Percentiles rank a stretch among this genome's conserved stretches.
These are phyloP conservation scores for Argyra leucocephala DNA, from an alignment of 2,888 invertebrate species.

Conservation along the genomic window DNA sequence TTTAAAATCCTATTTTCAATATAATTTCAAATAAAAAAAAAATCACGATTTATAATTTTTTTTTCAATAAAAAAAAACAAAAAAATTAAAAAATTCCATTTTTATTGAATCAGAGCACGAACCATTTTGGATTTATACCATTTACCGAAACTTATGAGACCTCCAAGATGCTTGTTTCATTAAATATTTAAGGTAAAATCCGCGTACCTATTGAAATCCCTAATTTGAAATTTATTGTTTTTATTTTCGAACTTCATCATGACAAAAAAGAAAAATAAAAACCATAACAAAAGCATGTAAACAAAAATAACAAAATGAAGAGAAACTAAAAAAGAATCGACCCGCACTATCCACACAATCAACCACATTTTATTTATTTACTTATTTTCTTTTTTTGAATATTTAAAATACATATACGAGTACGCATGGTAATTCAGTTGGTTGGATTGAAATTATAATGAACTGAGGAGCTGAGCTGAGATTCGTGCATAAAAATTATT, in stretches of 20 bases:
- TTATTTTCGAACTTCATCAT: no score
- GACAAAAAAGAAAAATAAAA: not conserved
- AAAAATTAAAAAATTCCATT: not conserved
- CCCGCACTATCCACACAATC: constrained; percentile 1
- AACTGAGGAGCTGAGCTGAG: no score
- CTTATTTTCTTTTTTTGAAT: no score
- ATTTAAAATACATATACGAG: no score
- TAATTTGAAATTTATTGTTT: not conserved
- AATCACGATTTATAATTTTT: no score
- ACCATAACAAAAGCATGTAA: not conserved
- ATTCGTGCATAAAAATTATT: no score
- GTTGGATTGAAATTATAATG: no score
- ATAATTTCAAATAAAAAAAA: no score
- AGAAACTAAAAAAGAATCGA: not conserved
- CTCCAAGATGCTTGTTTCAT: not conserved
- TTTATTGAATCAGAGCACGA: constrained; percentile 2
- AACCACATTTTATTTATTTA: not conserved
- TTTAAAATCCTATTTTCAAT: no score
- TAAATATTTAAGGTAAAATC: not conserved
- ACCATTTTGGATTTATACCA: not conserved
- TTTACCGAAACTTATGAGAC: not conserved
- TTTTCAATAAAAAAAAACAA: not conserved
- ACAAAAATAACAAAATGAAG: not conserved
- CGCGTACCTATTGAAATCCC: not conserved
- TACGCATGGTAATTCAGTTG: no score